Evolutionary conservation across 2,113 vertebrate genomes (phyloP).

Genomic region (Semicossyphus pulcher): DNA sequence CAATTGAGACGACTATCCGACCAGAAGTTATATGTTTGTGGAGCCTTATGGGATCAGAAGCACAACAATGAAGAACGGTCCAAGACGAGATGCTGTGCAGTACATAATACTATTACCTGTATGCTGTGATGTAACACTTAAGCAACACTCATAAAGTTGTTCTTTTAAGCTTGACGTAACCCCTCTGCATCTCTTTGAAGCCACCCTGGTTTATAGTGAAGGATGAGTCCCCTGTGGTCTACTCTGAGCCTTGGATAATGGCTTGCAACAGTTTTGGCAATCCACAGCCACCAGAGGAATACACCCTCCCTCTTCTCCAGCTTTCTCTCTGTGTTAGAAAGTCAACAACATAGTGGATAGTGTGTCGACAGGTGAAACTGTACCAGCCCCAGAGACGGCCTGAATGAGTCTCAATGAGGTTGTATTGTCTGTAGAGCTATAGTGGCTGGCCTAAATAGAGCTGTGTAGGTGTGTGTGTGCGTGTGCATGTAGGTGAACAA

Average conservation of each 20-base stretch:
- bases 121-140: conserved; percentile 47
- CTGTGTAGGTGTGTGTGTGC: conserved; percentile 39
- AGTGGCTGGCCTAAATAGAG: conserved; percentile 48
- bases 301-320: conserved; percentile 37
- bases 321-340: conserved; percentile 62
- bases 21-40: conserved; percentile 3
- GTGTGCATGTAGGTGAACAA: conserved; percentile 24
- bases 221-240: conserved; percentile 62
- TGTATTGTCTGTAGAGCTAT: conserved; percentile 58
- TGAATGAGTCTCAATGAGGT: conserved; percentile 51
- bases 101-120: conserved; percentile 15
- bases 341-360: conserved; percentile 79
- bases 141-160: conserved; percentile 31
- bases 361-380: conserved; percentile 82
- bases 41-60: background rate
- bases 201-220: conserved; percentile 32
- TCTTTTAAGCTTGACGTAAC: conserved; percentile 41
- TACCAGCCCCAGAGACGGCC: conserved; percentile 63
- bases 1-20: background rate
- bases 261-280: conserved; percentile 60
- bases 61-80: no score
- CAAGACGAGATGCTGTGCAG: conserved; percentile 20
- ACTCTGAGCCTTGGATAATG: conserved; percentile 51
- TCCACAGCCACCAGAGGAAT: conserved; percentile 56
- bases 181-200: conserved; percentile 54